Base-by-base conservation (phyloP, 2,113 vertebrate genomes). In the Plectropomus leopardus region DNA sequence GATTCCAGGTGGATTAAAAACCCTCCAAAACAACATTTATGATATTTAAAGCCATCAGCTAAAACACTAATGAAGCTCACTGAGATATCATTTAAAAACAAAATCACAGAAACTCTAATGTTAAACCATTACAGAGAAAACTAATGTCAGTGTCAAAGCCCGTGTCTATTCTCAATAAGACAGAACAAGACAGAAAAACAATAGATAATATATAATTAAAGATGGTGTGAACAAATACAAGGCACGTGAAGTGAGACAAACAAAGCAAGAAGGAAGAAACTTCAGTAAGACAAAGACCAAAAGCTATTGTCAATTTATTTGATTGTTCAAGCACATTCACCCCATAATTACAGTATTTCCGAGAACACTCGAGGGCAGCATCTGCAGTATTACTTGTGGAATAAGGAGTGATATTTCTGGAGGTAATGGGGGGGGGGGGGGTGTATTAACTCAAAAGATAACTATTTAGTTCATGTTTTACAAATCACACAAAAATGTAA, bases 61-160 rank as follows among this genome's bases (percentile, higher is more conserved):
- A 21, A 54, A 23, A 67, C 72, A 67, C 53, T 69, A 40, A 69
- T 58, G n/a, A 54, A 69, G 23, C 40, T 58, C 45, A 47, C 19
- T 4, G 7, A 74, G 44, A 42, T 14, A 76, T 58, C 34, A 24
- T 53, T 63, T 28, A 13, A 60, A 61, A 53, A 4, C 32, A 40
- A 10, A 0, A 3, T 23, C 17, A 61, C 34, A 36, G 16, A 57
- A 7, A 34, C 30, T 66, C 4, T 69, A 26, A 5, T 32, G 19
- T 42, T 61, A 42, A 58, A 60, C 30, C 11, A 30, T 21, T 24
- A 7, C 19, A 42, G 5, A 51, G 1, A 45, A 53, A 57, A 30
- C 24, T 34, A 26, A 21, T 54, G 55, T n/a, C 36, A 57, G 58
- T 23, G 34, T 26, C 24, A 51, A 50, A 68, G 16, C 40, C 28